These are phyloP conservation scores for Cyanocitta stelleri DNA, from an alignment of 2,113 vertebrate genomes.

Conservation along the genomic window DNA sequence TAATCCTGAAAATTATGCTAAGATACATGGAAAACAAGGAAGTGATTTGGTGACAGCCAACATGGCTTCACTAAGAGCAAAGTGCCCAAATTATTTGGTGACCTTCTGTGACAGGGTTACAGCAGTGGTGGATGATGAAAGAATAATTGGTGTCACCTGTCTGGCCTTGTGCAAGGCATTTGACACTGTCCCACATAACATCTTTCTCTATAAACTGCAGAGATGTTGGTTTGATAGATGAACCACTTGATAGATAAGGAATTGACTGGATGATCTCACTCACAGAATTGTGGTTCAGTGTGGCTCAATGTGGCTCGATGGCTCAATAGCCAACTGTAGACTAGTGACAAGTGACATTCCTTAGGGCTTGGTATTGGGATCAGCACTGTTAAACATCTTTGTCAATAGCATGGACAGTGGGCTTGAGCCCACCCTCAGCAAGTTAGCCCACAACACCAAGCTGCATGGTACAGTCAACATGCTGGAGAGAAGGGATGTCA, in stretches of 20 bases:
- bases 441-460: neutral
- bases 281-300: neutral
- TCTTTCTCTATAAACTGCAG: neutral
- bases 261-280: neutral
- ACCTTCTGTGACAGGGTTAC: neutral
- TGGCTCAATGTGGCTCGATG: no score
- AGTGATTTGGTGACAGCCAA: neutral
- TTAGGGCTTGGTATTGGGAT: rapidly evolving
- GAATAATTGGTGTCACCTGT: no score
- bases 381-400: neutral
- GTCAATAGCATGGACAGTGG: neutral
- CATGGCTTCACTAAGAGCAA: neutral
- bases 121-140: neutral
- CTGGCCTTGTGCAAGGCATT: neutral
- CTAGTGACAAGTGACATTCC: neutral
- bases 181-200: neutral
- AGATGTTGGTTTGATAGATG: neutral
- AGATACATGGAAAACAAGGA: neutral
- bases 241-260: no score
- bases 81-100: neutral
- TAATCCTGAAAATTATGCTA: neutral
- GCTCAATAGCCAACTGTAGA: neutral
- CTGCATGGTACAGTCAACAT: rapidly evolving
- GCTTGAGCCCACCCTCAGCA: neutral
- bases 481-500: neutral